These are phyloP conservation scores for Psittacula echo DNA, from an alignment of 2,797 vertebrate genomes.

Conservation along the genomic window DNA sequence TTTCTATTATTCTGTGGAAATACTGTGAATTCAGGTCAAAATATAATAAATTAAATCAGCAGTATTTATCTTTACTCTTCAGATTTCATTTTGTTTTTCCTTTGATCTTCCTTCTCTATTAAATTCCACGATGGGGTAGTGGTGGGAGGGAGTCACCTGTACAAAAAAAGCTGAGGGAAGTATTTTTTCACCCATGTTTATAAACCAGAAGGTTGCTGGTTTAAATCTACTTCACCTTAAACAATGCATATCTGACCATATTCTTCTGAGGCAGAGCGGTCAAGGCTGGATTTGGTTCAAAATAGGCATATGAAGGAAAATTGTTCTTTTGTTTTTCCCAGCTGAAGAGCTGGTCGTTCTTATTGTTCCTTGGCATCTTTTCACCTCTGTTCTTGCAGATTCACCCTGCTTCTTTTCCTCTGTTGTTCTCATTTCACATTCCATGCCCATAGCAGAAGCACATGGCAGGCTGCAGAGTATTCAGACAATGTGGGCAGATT, in stretches of 20 bases:
- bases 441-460: not conserved
- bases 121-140: not conserved
- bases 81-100: not conserved
- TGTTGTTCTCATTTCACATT: not conserved
- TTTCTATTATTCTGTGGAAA: not conserved
- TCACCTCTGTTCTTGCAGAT: not conserved
- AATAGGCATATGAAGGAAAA: not conserved
- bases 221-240: not conserved
- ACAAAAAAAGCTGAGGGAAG: not conserved
- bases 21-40: not conserved
- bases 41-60: not conserved
- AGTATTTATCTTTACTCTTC: not conserved
- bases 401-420: not conserved
- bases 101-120: not conserved
- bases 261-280: rapidly evolving
- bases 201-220: not conserved
- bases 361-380: not conserved
- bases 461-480: not conserved
- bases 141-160: not conserved
- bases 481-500: not conserved
- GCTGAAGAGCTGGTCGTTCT: not conserved
- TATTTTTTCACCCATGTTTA: not conserved
- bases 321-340: not conserved
- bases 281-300: not conserved
- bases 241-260: not conserved